phyloP scores from a whole-genome alignment of 2,113 vertebrate species.

The Rhinolophus ferrumequinum region DNA sequence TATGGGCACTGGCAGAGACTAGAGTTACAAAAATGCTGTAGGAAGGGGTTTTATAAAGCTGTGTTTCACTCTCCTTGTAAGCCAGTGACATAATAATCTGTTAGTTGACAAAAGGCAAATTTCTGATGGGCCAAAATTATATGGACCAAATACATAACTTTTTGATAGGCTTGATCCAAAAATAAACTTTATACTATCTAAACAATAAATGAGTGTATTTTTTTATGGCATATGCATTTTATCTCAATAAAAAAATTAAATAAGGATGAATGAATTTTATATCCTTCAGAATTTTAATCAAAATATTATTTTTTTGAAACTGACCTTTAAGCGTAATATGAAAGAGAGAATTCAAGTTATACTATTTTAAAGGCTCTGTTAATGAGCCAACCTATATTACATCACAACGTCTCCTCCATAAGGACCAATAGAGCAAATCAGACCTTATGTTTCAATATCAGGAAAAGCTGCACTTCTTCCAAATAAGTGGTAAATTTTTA shows the following conservation, averaged over 20 bases:
- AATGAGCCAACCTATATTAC: background rate
- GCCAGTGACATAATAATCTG: background rate
- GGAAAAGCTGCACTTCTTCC: background rate
- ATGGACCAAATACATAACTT: background rate
- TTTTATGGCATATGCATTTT: background rate
- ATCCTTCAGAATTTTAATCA: background rate
- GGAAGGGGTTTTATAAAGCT: background rate
- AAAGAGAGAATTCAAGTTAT: background rate
- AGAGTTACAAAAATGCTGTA: background rate
- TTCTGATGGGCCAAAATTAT: background rate
- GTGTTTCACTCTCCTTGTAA: background rate
- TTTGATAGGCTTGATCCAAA: background rate
- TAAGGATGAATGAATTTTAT: background rate
- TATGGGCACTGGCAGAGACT: background rate
- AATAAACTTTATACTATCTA: background rate
- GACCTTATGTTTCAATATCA: background rate
- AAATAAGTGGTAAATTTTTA: background rate
- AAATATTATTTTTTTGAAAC: background rate
- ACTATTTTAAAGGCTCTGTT: background rate
- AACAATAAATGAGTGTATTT: background rate
- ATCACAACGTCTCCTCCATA: background rate
- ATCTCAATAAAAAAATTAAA: background rate
- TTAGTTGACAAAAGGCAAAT: background rate
- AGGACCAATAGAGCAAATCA: background rate
- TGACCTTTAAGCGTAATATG: background rate